phyloP scores from a whole-genome alignment of 2,888 invertebrate genomes.

The Drosophila testacea region DNA sequence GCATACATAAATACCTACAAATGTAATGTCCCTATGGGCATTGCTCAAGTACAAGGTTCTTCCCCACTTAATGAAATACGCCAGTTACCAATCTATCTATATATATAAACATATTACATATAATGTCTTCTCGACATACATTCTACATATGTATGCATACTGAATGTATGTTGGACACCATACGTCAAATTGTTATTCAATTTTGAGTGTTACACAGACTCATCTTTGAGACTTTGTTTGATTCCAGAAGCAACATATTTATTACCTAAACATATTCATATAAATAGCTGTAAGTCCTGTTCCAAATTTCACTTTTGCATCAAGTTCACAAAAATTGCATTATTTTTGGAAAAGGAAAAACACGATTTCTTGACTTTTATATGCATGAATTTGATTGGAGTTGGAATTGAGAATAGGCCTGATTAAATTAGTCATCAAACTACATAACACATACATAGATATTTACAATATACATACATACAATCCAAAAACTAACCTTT shows the following conservation, averaged over 20 bases:
- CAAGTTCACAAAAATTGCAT: neutral
- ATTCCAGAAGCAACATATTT: conserved; percentile 16
- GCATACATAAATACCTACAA: conserved; percentile 10
- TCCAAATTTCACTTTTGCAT: neutral
- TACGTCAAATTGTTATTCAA: conserved; percentile 9
- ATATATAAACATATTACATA: conserved; percentile 18
- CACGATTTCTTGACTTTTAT: neutral
- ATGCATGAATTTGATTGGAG: neutral
- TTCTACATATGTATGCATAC: conserved; percentile 5
- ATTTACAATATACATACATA: conserved; percentile 20
- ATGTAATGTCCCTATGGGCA: conserved; percentile 5
- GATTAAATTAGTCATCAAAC: conserved; percentile 30
- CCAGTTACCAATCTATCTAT: conserved; percentile 35
- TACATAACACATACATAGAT: neutral
- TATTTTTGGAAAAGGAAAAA: neutral
- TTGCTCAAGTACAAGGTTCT: conserved; percentile 66
- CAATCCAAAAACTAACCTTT: conserved; percentile 43
- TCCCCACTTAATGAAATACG: conserved; percentile 61
- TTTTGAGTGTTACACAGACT: neutral
- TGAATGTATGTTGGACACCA: conserved; percentile 5
- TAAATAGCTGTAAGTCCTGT: conserved; percentile 4
- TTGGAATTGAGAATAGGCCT: neutral
- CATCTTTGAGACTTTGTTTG: conserved; percentile 7
- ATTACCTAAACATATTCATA: conserved; percentile 15
- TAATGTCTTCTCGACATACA: conserved; percentile 26